Percentiles rank a stretch among this genome's conserved stretches.
Conservation (phyloP, 92 coral and sea anemone genomes). For the Meandrina meandrites region DNA sequence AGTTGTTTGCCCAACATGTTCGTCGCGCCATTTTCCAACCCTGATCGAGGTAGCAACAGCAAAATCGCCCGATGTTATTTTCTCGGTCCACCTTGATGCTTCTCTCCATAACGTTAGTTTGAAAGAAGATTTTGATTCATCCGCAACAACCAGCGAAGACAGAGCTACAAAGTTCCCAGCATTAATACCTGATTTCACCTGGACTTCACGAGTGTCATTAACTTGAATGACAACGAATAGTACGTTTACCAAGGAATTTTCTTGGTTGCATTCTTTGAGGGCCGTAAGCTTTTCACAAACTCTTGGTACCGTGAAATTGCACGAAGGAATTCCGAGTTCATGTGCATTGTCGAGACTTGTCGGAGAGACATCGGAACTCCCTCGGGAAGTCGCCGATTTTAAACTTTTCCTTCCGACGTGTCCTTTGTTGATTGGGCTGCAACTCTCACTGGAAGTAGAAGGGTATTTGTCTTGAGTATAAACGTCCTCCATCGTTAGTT, state of each 20-base stretch:
- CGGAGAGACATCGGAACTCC: not conserved
- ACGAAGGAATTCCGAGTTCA: not conserved
- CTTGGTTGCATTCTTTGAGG: conserved; percentile 59
- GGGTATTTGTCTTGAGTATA: conserved; percentile 56
- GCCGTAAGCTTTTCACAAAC: conserved; percentile 57
- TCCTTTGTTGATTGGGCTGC: conserved; percentile 5
- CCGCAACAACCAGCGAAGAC: conserved; percentile 86
- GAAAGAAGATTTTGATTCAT: conserved; percentile 76
- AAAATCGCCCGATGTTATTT: conserved; percentile 70
- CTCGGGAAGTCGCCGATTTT: not conserved
- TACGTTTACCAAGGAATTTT: conserved; percentile 59
- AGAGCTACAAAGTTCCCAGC: conserved; percentile 76
- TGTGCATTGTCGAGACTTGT: not conserved
- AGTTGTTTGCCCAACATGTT: conserved; percentile 81
- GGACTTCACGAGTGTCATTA: conserved; percentile 79
- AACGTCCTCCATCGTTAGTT: conserved; percentile 59
- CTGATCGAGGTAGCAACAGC: conserved; percentile 72
- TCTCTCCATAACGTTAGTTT: conserved; percentile 89
- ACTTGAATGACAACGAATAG: conserved; percentile 85
- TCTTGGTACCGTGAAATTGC: conserved; percentile 43
- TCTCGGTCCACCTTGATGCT: conserved; percentile 84
- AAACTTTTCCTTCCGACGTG: not conserved
- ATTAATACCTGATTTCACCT: conserved; percentile 74
- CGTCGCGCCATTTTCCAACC: conserved; percentile 83
- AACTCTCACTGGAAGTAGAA: not conserved